phyloP scores from a whole-genome alignment of 1,140 invertebrate species.

The Aphelenchoides besseyi region DNA sequence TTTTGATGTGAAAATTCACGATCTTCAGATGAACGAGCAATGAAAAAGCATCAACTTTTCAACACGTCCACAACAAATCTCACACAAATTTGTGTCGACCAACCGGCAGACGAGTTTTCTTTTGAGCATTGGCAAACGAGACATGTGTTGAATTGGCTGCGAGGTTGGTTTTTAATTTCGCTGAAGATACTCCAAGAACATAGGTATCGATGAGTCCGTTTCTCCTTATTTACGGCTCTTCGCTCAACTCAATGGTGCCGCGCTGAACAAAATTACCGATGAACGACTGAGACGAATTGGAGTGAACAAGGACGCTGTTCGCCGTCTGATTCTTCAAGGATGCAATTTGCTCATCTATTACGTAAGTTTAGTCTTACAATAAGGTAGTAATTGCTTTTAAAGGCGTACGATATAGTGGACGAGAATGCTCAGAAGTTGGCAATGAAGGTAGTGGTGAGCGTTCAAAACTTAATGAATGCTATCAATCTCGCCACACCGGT shows the following conservation, averaged over 20 bases:
- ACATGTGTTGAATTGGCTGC: slow-evolving; percentile 20
- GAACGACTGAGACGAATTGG: slow-evolving; percentile 27
- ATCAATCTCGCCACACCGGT: slow-evolving; percentile 35
- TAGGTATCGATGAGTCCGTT: slow-evolving; percentile 39
- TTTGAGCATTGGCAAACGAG: slow-evolving; percentile 11
- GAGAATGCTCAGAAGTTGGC: slow-evolving; percentile 44
- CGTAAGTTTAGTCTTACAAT: slow-evolving; percentile 28
- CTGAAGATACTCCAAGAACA: too few species aligned
- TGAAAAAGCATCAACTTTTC: neutral
- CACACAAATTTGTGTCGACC: neutral
- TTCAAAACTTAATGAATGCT: slow-evolving; percentile 43
- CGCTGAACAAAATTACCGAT: slow-evolving; percentile 29
- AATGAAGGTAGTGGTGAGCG: slow-evolving; percentile 26
- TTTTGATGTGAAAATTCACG: neutral
- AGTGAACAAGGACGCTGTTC: slow-evolving; percentile 31
- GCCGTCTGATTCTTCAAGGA: slow-evolving; percentile 33
- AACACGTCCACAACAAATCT: neutral
- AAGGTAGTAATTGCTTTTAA: slow-evolving; percentile 9
- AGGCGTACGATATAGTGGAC: slow-evolving; percentile 35
- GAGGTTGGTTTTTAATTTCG: slow-evolving; percentile 14
- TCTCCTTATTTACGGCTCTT: slow-evolving; percentile 26
- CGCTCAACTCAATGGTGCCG: slow-evolving; percentile 21
- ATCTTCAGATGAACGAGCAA: neutral
- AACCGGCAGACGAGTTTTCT: neutral
- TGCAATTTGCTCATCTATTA: slow-evolving; percentile 37